These are phyloP conservation scores for Phylloscopus trochiloides DNA, from an alignment of 2,113 vertebrate species.

Conservation along the genomic window DNA sequence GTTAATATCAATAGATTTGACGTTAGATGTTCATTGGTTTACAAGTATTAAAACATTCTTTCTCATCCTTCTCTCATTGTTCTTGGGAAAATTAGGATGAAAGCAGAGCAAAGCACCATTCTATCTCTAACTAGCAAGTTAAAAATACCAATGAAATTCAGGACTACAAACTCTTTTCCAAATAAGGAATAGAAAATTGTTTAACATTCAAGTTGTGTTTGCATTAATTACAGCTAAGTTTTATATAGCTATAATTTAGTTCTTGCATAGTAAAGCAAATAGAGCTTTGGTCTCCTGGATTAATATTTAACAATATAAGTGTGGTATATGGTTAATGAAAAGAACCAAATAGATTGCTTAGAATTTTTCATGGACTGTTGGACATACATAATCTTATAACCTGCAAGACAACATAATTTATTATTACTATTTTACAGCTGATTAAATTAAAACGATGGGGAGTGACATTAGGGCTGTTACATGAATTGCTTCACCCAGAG, in stretches of 20 bases:
- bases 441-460: conserved; percentile 16
- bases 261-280: not conserved
- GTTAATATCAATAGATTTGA: not conserved
- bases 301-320: not conserved
- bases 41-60: not conserved
- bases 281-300: not conserved
- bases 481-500: not conserved
- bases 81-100: not conserved
- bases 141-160: not conserved
- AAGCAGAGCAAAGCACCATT: not conserved
- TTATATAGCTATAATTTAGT: not conserved
- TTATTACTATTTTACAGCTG: not conserved
- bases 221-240: not conserved
- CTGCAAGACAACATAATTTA: not conserved
- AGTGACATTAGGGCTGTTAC: not conserved
- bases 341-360: not conserved
- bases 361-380: not conserved
- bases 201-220: not conserved
- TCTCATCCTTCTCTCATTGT: not conserved
- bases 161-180: not conserved
- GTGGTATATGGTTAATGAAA: not conserved
- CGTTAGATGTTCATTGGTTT: not conserved
- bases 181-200: not conserved
- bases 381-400: not conserved
- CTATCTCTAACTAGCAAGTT: not conserved